Base-by-base conservation (phyloP, 2,797 vertebrate species). In the Cossypha niveicapilla region DNA sequence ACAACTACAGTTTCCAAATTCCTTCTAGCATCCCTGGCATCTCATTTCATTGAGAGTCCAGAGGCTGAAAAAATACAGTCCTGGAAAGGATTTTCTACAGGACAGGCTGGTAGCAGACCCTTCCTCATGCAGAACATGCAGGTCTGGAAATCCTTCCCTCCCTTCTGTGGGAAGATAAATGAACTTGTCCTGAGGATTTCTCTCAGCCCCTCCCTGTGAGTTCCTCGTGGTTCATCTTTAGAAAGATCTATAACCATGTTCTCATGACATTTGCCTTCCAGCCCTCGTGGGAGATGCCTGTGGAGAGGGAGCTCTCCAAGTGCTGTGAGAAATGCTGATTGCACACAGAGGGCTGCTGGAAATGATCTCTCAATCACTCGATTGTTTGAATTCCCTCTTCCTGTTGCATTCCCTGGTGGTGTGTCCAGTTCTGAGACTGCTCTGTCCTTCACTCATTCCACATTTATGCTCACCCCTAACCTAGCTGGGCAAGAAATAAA, bases 241-340 rank as follows among this genome's bases (percentile, higher is more conserved):
- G 73, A 7, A 58, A 62, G 88, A 51, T 79, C 50, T 47, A 44
- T 51, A 32, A 18, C 3, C 2, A 21, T 1, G 56, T 88, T 96
- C 93, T 88, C 91, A 60, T 73, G 96, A 78, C 88, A 92, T 94
- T 92, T 95, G 92, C 83, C 86, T 94, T 85, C 42, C 70, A 86
- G 51, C 41, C 58, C 54, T 48, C 1, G 0, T 81, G 90, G 77
- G 93, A 96, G 84, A 68, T 58, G 34, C 54, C 63, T 32, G 14
- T 51, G 27, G 74, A 72, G 48, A 34, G 21, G 62, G 47, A 80
- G 53, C 23, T 77, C 78, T 68, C 16, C 25, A 7, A 51, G 68
- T 4, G 39, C 44, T 50, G 79, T 79, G 73, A 63, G 88, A 88
- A 73, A 42, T 14, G 54, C 35, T 18, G 53, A 61, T 6, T 24